These are phyloP conservation scores for Ephydatia muelleri DNA, from an alignment of 37 sponge, comb jelly and placozoan species.

Conservation along the genomic window DNA sequence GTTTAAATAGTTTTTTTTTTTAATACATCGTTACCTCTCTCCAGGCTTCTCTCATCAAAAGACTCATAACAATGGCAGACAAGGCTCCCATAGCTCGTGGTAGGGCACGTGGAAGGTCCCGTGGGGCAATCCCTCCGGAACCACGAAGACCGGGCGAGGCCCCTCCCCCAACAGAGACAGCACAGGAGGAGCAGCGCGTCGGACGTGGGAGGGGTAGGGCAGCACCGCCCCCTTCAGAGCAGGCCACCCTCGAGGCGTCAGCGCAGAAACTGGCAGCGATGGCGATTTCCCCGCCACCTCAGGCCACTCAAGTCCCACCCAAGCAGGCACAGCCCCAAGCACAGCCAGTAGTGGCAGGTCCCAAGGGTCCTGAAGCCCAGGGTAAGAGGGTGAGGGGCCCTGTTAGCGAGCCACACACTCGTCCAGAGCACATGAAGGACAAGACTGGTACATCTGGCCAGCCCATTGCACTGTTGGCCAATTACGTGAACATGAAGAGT, in stretches of 20 bases:
- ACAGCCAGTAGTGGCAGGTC: background rate
- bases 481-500: constrained; percentile 69
- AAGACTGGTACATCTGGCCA: constrained; percentile 67
- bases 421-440: constrained; percentile 75
- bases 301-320: background rate
- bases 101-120: constrained; percentile 53
- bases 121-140: constrained; percentile 20
- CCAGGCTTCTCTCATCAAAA: too few relatives aligned
- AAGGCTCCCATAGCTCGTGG: constrained; percentile 30
- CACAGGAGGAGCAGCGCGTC: constrained; percentile 31
- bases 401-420: constrained; percentile 41
- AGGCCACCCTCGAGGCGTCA: constrained; percentile 1
- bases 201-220: constrained; percentile 68
- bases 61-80: constrained; percentile 3
- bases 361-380: background rate
- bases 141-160: constrained; percentile 56
- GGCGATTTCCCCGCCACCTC: background rate
- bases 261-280: constrained; percentile 33
- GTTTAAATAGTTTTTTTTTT: background rate
- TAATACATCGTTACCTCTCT: too few relatives aligned
- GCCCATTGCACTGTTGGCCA: constrained; percentile 49
- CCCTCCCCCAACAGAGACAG: background rate
- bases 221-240: background rate
- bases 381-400: constrained; percentile 22
- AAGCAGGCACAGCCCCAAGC: background rate